Conservation (phyloP, 2,113 vertebrate species). For the Nerophis ophidion region DNA sequence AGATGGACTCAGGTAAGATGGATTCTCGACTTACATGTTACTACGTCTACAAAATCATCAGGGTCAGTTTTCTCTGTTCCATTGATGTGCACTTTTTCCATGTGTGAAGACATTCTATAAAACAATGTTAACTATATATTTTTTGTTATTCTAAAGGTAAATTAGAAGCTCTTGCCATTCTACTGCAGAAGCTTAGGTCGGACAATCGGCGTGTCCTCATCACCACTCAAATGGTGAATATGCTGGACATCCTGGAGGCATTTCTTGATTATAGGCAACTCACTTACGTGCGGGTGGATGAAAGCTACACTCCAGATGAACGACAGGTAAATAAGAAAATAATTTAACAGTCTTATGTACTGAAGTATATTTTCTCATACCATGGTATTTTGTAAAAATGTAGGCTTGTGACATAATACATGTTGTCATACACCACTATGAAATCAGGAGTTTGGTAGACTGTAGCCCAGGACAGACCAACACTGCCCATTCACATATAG, state of each 20-base stretch:
- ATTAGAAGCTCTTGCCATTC: slow-evolving; percentile 86
- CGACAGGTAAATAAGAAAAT: slow-evolving; percentile 74
- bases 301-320: slow-evolving; percentile 82
- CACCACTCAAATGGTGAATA: slow-evolving; percentile 80
- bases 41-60: background rate
- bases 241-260: slow-evolving; percentile 81
- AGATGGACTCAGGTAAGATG: slow-evolving; percentile 87
- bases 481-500: too few relatives aligned
- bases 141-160: slow-evolving; percentile 76
- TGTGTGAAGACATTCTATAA: background rate
- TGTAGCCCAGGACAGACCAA: background rate
- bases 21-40: background rate
- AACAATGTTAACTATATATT: background rate
- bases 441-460: background rate
- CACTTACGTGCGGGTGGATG: slow-evolving; percentile 87
- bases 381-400: background rate
- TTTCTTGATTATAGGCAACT: slow-evolving; percentile 85
- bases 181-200: slow-evolving; percentile 85
- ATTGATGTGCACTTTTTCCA: background rate
- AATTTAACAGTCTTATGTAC: background rate
- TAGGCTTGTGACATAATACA: background rate
- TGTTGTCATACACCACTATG: background rate
- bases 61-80: background rate
- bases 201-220: slow-evolving; percentile 91
- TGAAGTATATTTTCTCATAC: background rate